Base-by-base conservation (phyloP, 2,888 invertebrate genomes). In the Tenthredo notha region DNA sequence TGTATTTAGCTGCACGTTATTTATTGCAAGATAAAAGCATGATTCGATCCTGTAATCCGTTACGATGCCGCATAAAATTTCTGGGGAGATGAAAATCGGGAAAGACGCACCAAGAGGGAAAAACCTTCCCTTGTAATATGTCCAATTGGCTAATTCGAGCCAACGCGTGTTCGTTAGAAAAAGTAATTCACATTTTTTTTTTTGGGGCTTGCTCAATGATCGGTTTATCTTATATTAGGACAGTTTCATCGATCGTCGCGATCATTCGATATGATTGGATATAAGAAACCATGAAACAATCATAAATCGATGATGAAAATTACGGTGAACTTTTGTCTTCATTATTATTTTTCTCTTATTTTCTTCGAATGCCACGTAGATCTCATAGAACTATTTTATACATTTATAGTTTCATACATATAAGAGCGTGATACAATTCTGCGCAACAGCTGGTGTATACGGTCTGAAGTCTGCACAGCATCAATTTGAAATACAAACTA, bases 81-180 rank as follows among this genome's bases (percentile, higher is more conserved):
- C 74, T n/a, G 12, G 74, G 74, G n/a, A 74, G 74, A 40, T 37
- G 40, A 72, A 72, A 37, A 72, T 72, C 72, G 72, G 72, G 40
- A 4, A 37, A 74, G 43, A 74, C 40, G 40, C 10, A 18, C 6
- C 10, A 40, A 21, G 25, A 74, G 43, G 40, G 21, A 43, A 74
- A 74, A 74, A 25, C 43, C 21, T n/a, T 74, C 10, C 43, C 43
- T 40, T 12, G 74, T 74, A 74, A 74, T 43, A 43, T 47, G 25
- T 74, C 21, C 25, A 74, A 74, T 74, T 43, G 21, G 43, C 74
- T 25, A 74, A 74, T 74, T 74, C 74, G 18, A 43, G 43, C n/a
- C 74, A 40, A 43, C 21, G 43, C 43, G 25, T 9, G 40, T 40
- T 43, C 40, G 10, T 74, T 7, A 21, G 43, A 74, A n/a, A n/a